Base-by-base conservation (phyloP, 2,888 invertebrate species). In the Perdita meconis region DNA sequence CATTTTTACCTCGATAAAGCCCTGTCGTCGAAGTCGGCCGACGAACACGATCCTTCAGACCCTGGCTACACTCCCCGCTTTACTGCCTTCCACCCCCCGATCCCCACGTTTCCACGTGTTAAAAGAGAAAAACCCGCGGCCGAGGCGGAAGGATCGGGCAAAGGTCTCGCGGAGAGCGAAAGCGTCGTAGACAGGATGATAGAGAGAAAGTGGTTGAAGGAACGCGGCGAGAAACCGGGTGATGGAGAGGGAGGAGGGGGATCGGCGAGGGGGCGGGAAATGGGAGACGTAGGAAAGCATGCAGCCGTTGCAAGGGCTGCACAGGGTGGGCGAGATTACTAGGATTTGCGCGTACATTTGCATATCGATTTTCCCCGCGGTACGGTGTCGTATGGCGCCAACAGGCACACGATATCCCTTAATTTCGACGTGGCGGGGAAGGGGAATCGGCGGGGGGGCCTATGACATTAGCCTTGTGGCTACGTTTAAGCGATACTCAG, bases 341-440 rank as follows among this genome's bases (percentile, higher is more conserved):
- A 88, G 91, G 89, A 92, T 92, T 91, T 91, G 89, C 90, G 89
- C 89, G 87, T 88, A 89, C 89, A 92, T 92, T 91, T 91, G 87
- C 92, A 92, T 92, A 92, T 92, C 91, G 92, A 92, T 92, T 91
- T 89, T 87, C 85, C n/a, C 78, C 40, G 65, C 74, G 79, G 69
- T 80, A 80, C 67, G 82, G 78, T 85, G 80, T 86, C 86, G 89
- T 85, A 82, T 84, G 86, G 77, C 83, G 80, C 84, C 85, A 84
- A 89, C 81, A 80, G 85, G 81, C 85, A 82, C 83, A 86, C 89
- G 89, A 90, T 91, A 90, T 90, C 87, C 89, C 89, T 90, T 90
- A 89, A 91, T 91, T 91, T 90, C 81, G 85, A 71, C 59, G 55
- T 12, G 3, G 0, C 24, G 24, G 57, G 24, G 12, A 5, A 24